Evolutionary conservation across 1,140 invertebrate species (phyloP).

Genomic region (Drosophila parvula): DNA sequence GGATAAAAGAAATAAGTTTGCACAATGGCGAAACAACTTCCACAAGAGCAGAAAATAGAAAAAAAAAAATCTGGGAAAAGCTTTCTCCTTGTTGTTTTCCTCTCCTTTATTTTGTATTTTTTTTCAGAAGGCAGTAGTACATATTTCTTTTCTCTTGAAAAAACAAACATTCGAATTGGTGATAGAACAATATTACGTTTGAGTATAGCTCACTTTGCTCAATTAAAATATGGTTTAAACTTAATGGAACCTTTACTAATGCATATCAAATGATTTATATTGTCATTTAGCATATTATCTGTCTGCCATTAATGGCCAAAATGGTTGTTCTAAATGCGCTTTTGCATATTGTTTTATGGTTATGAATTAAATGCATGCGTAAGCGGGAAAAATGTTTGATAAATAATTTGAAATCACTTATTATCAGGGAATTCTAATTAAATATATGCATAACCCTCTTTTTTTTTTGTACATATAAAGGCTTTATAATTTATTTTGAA

Average conservation of each 20-base stretch:
- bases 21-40: slow-evolving; percentile 44
- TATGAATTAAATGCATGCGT: not conserved
- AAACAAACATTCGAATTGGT: slow-evolving; percentile 15
- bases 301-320: slow-evolving; percentile 9
- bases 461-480: too few relatives aligned
- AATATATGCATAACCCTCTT: not conserved
- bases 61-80: slow-evolving; percentile 5
- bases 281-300: not conserved
- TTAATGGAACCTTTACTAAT: not conserved
- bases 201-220: not conserved
- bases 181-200: slow-evolving; percentile 1
- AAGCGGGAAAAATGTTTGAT: not conserved
- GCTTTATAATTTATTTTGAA: not conserved
- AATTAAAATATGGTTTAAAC: not conserved
- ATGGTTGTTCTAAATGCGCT: not conserved
- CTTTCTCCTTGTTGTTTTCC: slow-evolving; percentile 16
- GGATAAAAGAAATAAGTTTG: slow-evolving; percentile 50
- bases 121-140: not conserved
- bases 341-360: slow-evolving; percentile 1
- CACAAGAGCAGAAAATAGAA: slow-evolving; percentile 9
- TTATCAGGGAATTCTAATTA: not conserved
- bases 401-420: slow-evolving; percentile 5
- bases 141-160: not conserved
- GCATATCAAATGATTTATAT: slow-evolving; percentile 5
- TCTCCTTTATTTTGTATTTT: not conserved